These are phyloP conservation scores for Phytoseiulus persimilis DNA, from an alignment of 2,888 invertebrate genomes.

Conservation along the genomic window DNA sequence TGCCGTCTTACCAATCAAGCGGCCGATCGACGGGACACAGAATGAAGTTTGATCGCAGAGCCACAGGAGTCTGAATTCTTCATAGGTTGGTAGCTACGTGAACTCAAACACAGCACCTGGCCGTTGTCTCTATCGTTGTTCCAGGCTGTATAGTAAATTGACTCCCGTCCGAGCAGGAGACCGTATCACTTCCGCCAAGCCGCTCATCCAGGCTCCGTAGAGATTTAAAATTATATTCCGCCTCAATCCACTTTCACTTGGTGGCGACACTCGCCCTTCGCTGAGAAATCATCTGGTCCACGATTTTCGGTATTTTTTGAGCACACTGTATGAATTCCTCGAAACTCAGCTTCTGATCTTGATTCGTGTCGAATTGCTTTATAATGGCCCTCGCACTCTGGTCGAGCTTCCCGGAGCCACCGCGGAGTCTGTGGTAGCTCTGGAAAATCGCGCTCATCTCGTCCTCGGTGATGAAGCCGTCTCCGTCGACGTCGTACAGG, in stretches of 20 bases:
- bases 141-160: not conserved
- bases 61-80: no score
- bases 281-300: constrained; percentile 36
- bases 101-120: no score
- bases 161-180: not conserved
- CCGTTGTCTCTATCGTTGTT: no score
- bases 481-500: constrained; percentile 19
- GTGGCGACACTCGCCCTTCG: constrained; percentile 6
- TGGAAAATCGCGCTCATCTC: constrained; percentile 30
- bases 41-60: not conserved
- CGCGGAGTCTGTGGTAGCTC: constrained; percentile 27
- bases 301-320: constrained; percentile 36
- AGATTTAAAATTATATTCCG: not conserved
- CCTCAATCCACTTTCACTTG: not conserved
- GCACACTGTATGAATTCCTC: constrained; percentile 30
- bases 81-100: no score
- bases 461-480: constrained; percentile 35
- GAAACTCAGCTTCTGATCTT: constrained; percentile 21
- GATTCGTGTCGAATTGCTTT: constrained; percentile 17
- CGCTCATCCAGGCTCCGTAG: not conserved
- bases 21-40: not conserved
- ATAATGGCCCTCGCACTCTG: constrained; percentile 21
- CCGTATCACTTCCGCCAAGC: not conserved
- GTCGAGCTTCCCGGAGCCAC: constrained; percentile 14
- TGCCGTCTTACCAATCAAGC: not conserved